Percentiles rank a stretch among this genome's conserved stretches.
Evolutionary conservation across 1,140 invertebrate species (phyloP).

Genomic region (Drosophila neocordata): DNA sequence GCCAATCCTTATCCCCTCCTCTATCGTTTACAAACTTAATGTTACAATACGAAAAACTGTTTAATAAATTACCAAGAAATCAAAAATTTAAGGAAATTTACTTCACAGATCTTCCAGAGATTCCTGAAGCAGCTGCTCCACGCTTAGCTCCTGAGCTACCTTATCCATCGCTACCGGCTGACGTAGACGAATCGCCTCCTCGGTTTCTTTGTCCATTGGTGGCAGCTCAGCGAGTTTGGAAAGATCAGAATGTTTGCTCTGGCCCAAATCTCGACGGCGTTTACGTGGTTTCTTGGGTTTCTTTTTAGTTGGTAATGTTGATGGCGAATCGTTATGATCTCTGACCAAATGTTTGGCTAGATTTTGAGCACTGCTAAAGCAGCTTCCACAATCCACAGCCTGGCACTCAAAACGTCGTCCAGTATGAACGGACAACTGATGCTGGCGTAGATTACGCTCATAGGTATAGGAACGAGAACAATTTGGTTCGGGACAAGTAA

Average conservation of each 20-base stretch:
- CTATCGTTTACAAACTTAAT: conserved; percentile 15
- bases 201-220: conserved; percentile 47
- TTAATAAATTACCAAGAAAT: conserved; percentile 37
- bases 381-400: conserved; percentile 50
- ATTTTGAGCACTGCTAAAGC: conserved; percentile 74
- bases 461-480: conserved; percentile 66
- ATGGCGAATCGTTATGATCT: conserved; percentile 28
- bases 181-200: conserved; percentile 56
- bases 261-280: conserved; percentile 67
- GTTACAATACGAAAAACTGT: conserved; percentile 34
- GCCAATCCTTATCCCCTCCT: conserved; percentile 9
- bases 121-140: conserved; percentile 16
- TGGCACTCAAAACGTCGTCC: conserved; percentile 72
- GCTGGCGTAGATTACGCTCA: conserved; percentile 71
- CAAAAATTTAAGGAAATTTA: neutral
- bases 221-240: conserved; percentile 54
- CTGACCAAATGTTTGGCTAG: conserved; percentile 59
- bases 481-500: conserved; percentile 49
- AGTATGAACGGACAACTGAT: conserved; percentile 52
- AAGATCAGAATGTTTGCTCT: conserved; percentile 50
- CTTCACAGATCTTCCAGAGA: conserved; percentile 12
- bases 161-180: conserved; percentile 36
- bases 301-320: neutral
- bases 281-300: conserved; percentile 30
- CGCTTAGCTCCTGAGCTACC: conserved; percentile 34